A percentile compares a stretch with the other conserved stretches of the same genome.
phyloP scores from a whole-genome alignment of 2,113 vertebrate species.

The Zosterops hypoxanthus region DNA sequence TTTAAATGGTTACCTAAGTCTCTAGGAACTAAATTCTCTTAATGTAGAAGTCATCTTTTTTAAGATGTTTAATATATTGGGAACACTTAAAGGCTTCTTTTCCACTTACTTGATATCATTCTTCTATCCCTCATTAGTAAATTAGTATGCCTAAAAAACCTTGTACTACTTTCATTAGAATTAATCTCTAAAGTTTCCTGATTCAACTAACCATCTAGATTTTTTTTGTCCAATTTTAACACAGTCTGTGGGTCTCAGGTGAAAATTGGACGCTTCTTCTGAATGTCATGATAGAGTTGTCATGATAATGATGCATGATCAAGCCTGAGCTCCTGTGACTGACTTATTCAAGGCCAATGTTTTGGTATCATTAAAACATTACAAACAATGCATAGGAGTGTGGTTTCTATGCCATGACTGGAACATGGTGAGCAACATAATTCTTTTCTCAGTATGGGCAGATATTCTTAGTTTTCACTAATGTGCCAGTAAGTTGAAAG shows the following conservation, averaged over 20 bases:
- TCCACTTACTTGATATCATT: neutral
- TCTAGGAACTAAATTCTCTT: neutral
- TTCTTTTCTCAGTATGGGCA: neutral
- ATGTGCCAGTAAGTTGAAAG: neutral
- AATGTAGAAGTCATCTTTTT: neutral
- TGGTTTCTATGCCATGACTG: neutral
- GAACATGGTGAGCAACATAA: neutral
- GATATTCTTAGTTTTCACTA: slow-evolving; percentile 13
- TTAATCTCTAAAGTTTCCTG: neutral
- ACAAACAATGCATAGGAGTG: neutral
- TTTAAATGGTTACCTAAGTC: neutral
- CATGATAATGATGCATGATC: neutral
- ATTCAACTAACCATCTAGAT: neutral
- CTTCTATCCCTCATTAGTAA: neutral
- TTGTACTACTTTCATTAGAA: neutral
- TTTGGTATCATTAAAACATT: neutral
- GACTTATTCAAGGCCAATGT: neutral
- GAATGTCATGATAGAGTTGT: neutral
- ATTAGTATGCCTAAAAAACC: neutral
- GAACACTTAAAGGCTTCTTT: neutral
- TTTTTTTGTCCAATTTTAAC: neutral
- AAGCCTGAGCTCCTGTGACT: neutral
- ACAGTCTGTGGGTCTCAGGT: neutral
- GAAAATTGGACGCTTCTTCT: neutral
- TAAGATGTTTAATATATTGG: neutral